A percentile compares a stretch with the other conserved stretches of the same genome.
These are phyloP conservation scores for Listronotus bonariensis DNA, from an alignment of 1,140 invertebrate species.

Conservation along the genomic window DNA sequence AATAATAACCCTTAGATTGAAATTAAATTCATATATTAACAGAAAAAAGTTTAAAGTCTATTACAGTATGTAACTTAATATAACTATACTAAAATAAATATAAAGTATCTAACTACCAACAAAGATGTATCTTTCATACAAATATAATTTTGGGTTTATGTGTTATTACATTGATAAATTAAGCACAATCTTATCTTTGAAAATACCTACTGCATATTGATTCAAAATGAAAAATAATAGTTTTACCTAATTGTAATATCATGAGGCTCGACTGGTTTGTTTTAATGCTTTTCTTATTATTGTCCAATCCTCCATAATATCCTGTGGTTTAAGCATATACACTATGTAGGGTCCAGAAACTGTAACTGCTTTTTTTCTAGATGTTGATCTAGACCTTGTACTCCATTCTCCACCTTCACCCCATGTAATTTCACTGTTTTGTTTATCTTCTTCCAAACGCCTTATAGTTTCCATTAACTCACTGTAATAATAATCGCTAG, in stretches of 20 bases:
- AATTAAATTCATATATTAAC: no score
- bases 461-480: constrained; percentile 92
- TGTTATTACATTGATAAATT: no score
- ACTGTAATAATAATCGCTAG: constrained; percentile 81
- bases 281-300: constrained; percentile 74
- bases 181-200: no score
- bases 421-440: constrained; percentile 84
- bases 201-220: no score
- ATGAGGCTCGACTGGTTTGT: not conserved
- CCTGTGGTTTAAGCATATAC: constrained; percentile 91
- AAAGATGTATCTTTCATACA: no score
- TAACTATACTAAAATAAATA: no score
- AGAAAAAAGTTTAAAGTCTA: no score
- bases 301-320: constrained; percentile 96
- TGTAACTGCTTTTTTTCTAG: constrained; percentile 78
- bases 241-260: constrained; percentile 2
- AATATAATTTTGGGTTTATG: no score
- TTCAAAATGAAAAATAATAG: not conserved
- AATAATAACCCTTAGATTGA: no score
- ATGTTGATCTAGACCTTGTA: constrained; percentile 45
- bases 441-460: constrained; percentile 89
- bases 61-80: no score
- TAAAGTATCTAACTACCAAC: no score
- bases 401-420: constrained; percentile 62
- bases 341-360: constrained; percentile 96